Conservation (phyloP, 2,888 invertebrate species). For the Tiphia femorata region DNA sequence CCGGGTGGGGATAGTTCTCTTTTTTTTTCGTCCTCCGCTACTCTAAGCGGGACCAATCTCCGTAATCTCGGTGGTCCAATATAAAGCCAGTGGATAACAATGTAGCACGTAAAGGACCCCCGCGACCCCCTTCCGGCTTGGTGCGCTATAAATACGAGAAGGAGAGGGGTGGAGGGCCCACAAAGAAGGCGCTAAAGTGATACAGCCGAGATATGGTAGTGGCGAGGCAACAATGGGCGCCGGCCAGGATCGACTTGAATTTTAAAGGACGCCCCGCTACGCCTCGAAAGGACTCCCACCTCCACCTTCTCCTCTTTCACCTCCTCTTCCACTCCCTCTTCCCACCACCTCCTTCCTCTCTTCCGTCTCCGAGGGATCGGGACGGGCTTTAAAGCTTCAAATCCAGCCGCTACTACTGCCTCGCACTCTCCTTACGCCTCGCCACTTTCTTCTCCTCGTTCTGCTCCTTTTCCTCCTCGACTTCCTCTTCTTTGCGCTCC, state of each 20-base stretch:
- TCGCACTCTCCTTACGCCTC: neutral
- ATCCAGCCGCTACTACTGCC: neutral
- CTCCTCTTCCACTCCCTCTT: too few relatives aligned
- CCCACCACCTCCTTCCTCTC: too few relatives aligned
- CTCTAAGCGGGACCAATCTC: too few relatives aligned
- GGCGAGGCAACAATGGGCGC: conserved; percentile 2
- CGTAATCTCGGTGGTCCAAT: too few relatives aligned
- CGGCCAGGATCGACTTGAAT: conserved; percentile 26
- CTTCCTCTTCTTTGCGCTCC: neutral
- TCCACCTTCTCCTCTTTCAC: too few relatives aligned
- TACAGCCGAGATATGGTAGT: neutral
- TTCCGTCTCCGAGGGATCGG: conserved; percentile 11
- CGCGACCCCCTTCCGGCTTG: too few relatives aligned
- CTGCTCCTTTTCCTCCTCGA: neutral
- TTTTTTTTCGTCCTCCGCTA: too few relatives aligned
- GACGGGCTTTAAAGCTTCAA: conserved; percentile 20
- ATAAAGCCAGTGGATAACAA: too few relatives aligned
- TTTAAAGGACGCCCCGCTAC: conserved; percentile 26
- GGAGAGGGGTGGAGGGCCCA: too few relatives aligned
- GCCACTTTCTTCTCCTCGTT: conserved; percentile 3
- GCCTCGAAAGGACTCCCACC: conserved; percentile 11
- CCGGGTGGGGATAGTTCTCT: too few relatives aligned
- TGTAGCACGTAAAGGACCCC: too few relatives aligned
- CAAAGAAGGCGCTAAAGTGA: neutral
- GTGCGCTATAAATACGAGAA: too few relatives aligned